Evolutionary conservation across 2,888 invertebrate genomes (phyloP).

Genomic region (Cosmia pyralina): DNA sequence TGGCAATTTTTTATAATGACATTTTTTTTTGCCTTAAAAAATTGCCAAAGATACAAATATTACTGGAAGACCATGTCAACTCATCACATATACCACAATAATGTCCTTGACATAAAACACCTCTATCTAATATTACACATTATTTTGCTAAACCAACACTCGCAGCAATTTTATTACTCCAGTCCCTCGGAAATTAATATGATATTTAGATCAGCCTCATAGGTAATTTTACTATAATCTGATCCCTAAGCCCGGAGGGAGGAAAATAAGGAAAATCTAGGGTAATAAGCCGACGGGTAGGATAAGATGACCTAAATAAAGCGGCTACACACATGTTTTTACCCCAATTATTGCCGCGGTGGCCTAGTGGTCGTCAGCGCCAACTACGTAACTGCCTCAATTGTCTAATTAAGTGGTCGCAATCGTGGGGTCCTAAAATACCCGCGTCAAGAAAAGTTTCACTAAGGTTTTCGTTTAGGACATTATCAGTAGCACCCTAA

Average conservation of each 20-base stretch:
- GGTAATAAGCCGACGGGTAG: not conserved
- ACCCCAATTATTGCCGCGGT: not conserved
- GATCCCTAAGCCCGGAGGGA: conserved; percentile 25
- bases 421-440: no score
- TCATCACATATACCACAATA: not conserved
- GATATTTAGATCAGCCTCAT: conserved; percentile 16
- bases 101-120: not conserved
- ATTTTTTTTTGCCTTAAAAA: no score
- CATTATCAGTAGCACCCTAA: not conserved
- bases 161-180: not conserved
- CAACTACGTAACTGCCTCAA: no score
- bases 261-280: not conserved
- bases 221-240: conserved; percentile 37
- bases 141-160: not conserved
- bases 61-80: not conserved
- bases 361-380: no score
- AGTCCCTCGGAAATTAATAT: conserved; percentile 5
- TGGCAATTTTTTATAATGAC: no score
- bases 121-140: not conserved
- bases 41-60: no score
- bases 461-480: not conserved
- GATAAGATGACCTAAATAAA: conserved; percentile 5
- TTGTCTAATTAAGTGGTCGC: no score
- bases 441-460: not conserved
- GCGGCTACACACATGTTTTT: not conserved